These are phyloP conservation scores for Beris morrisii DNA, from an alignment of 2,888 invertebrate species.

Conservation along the genomic window DNA sequence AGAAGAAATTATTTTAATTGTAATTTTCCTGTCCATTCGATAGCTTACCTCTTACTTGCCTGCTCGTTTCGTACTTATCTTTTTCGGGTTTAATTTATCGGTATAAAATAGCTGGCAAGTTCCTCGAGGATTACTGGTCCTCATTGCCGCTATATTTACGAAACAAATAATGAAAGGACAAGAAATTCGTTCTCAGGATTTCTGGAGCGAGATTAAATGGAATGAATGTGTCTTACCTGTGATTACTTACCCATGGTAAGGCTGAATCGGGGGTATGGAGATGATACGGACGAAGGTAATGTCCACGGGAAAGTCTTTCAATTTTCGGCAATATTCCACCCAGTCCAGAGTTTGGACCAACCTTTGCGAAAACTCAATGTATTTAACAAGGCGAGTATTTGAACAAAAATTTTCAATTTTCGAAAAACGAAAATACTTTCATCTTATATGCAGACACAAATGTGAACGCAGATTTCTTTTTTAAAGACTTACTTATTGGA, in stretches of 20 bases:
- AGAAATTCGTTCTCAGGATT: constrained; percentile 33
- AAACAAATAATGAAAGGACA: constrained; percentile 38
- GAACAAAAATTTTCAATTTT: constrained; percentile 1
- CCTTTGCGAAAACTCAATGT: background rate
- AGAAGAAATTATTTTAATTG: constrained; percentile 40
- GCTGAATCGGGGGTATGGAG: background rate
- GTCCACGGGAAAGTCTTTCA: background rate
- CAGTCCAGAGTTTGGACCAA: background rate
- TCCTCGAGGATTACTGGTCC: background rate
- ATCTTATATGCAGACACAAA: constrained; percentile 5
- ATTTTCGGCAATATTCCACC: background rate
- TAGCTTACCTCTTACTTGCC: constrained; percentile 8
- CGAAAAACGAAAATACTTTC: constrained; percentile 13
- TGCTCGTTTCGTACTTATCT: constrained; percentile 9
- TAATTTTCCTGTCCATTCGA: constrained; percentile 36
- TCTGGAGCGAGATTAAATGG: constrained; percentile 34
- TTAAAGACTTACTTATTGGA: constrained; percentile 8
- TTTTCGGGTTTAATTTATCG: background rate
- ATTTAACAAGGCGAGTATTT: background rate
- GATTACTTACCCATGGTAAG: constrained; percentile 30
- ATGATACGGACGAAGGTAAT: background rate
- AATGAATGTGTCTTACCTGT: constrained; percentile 37
- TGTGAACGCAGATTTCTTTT: background rate
- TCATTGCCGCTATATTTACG: constrained; percentile 27
- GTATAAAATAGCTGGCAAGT: background rate